phyloP scores from a whole-genome alignment of 2,888 invertebrate genomes.

The Cephus nigrinus region DNA sequence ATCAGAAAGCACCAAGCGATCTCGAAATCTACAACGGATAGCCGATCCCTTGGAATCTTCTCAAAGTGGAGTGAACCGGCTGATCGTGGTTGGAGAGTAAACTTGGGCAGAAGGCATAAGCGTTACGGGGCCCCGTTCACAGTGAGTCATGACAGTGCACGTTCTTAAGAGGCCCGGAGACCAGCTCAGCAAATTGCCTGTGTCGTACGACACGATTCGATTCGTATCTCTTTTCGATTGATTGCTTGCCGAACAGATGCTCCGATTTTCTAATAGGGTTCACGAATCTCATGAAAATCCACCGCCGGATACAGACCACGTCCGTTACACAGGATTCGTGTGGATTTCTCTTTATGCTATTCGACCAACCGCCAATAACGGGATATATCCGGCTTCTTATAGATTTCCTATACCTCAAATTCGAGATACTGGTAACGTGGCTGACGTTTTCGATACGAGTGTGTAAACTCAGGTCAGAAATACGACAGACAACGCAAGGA shows the following conservation, averaged over 20 bases:
- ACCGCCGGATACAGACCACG: background rate
- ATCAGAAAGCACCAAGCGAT: background rate
- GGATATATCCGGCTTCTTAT: background rate
- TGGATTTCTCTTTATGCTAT: background rate
- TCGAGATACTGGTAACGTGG: background rate
- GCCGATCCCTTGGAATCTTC: background rate
- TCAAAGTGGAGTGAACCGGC: background rate
- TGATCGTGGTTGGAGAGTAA: background rate
- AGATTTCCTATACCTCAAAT: background rate
- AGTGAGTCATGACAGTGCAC: background rate
- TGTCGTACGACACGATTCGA: constrained; percentile 2
- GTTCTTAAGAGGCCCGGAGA: background rate
- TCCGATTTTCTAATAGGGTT: background rate
- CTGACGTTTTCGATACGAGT: constrained; percentile 9
- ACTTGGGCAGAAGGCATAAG: background rate
- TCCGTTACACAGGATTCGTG: background rate
- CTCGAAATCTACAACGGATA: background rate
- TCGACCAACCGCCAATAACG: background rate
- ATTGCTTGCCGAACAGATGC: constrained; percentile 1
- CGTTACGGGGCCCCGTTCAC: background rate
- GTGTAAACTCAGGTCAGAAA: constrained; percentile 45
- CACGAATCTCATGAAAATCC: background rate
- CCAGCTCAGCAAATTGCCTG: constrained; percentile 5
- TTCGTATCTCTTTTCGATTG: constrained; percentile 2
- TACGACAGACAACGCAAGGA: constrained; percentile 36